Conservation (phyloP, 2,888 invertebrate genomes). For the Drosophila limbata region DNA sequence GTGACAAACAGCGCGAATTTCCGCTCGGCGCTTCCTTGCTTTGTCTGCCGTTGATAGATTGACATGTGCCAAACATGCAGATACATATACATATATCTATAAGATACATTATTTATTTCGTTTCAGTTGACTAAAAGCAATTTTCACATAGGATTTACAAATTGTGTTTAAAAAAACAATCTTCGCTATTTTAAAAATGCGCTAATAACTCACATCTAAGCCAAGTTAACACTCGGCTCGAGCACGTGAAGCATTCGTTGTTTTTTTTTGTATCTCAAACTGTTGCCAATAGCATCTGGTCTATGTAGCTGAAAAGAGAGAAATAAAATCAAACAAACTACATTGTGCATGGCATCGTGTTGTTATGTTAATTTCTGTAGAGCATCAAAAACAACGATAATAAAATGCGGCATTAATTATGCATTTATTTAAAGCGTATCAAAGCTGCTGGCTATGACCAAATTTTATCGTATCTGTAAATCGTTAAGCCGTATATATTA, state of each 20-base stretch:
- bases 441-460: constrained; percentile 65
- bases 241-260: constrained; percentile 16
- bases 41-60: constrained; percentile 40
- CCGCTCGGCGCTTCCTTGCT: constrained; percentile 60
- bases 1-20: constrained; percentile 54
- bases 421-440: constrained; percentile 68
- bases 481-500: constrained; percentile 25
- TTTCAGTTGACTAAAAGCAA: constrained; percentile 11
- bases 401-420: constrained; percentile 69
- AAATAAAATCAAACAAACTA: constrained; percentile 30
- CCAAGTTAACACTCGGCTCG: constrained; percentile 11
- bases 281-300: constrained; percentile 20
- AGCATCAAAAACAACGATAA: constrained; percentile 15
- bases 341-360: constrained; percentile 45
- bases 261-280: constrained; percentile 1
- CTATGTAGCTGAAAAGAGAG: neutral
- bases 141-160: constrained; percentile 8
- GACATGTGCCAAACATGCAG: constrained; percentile 24
- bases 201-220: constrained; percentile 8
- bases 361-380: constrained; percentile 52
- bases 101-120: constrained; percentile 22
- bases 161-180: neutral
- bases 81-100: constrained; percentile 10
- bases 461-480: constrained; percentile 50
- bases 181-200: constrained; percentile 5